These are phyloP conservation scores for Macheiramphus alcinus DNA, from an alignment of 2,113 vertebrate genomes.

Conservation along the genomic window DNA sequence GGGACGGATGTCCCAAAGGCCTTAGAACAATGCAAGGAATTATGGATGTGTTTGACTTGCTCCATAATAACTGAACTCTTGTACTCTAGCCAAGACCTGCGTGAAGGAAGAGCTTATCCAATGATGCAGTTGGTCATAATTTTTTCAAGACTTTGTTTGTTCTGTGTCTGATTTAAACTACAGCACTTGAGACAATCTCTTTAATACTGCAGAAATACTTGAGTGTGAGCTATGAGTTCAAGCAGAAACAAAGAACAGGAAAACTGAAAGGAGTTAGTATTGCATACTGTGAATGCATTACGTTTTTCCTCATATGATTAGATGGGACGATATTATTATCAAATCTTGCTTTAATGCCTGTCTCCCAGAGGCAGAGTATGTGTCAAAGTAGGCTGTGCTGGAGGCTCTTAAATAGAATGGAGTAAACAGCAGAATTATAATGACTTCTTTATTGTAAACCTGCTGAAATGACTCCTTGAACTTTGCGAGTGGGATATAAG, in stretches of 20 bases:
- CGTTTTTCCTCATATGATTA: background rate
- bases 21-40: background rate
- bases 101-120: background rate
- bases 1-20: background rate
- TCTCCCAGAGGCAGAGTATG: background rate
- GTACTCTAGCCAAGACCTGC: background rate
- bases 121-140: background rate
- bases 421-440: background rate
- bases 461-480: background rate
- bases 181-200: background rate
- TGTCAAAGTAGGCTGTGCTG: background rate
- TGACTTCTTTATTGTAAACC: background rate
- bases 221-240: background rate
- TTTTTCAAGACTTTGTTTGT: background rate
- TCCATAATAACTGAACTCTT: background rate
- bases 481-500: background rate
- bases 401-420: background rate
- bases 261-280: background rate
- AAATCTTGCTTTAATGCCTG: background rate
- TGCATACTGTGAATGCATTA: background rate
- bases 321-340: background rate
- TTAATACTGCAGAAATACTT: background rate
- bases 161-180: background rate
- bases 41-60: background rate
- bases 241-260: background rate